Evolutionary conservation across 2,113 vertebrate genomes (phyloP), one percentile per base, ranked within the genome.

Genomic region (Oostethus manadensis): DNA sequence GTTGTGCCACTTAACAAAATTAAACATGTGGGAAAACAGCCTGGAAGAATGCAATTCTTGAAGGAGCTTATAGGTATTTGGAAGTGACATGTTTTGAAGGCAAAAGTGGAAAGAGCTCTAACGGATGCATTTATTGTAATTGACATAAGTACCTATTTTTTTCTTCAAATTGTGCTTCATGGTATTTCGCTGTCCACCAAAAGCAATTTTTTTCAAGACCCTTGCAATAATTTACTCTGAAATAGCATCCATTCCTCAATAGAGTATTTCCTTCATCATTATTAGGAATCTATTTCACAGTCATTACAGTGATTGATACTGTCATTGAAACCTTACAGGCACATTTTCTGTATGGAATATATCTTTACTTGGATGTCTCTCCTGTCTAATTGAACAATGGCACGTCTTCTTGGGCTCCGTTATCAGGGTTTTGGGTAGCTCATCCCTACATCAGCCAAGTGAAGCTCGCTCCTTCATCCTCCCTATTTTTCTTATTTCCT

Each of bases 1-100:
- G 82, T 82, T 77, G 84, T 68, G 38, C 81, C 82, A 82, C 83
- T 84, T 84, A 86, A 86, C 68, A 51, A 87, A 88, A 84, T 85
- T 84, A 87, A 82, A 84, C 77, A 79, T 83, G 79, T 81, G 82
- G 81, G 81, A 84, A 87, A 86, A 83, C 71, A 74, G 71, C 76
- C 65, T 45, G 60, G 48, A 51, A 69, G 73, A 62, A 58, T 74
- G 46, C 60, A 56, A 68, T 64, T 79, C 76, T 67, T 73, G 15
- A 62, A 71, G 66, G 69, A 72, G 42, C 7, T 16, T 50, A 23
- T 50, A 2, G 11, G 10, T 15, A 22, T 51, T 29, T 17, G 29
- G 8, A n/a, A 11, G 8, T n/a, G 2, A 53, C n/a, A 20, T 53
- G 51, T 15, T 26, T 33, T n/a, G 26, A n/a, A 38, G 50, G n/a